Percentiles rank a stretch among this genome's conserved stretches.
Conservation (phyloP, 2,888 invertebrate genomes). For the Agelastica alni region DNA sequence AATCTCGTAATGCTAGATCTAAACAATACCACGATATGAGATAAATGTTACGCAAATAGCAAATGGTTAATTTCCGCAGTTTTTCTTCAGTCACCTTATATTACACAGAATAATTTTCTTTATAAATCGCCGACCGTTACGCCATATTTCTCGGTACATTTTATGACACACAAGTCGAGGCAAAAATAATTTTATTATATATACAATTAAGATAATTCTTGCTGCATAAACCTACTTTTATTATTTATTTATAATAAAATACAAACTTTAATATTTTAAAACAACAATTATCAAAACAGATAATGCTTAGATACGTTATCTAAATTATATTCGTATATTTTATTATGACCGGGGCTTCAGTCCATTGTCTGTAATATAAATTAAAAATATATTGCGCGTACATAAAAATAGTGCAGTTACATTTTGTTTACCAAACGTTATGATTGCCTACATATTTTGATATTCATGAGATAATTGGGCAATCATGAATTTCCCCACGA, state of each 20-base stretch:
- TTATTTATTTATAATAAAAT: constrained; percentile 24
- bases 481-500: no score
- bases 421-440: no score
- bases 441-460: no score
- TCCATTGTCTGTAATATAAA: constrained; percentile 11
- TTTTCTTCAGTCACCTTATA: no score
- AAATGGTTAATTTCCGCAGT: no score
- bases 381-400: neutral
- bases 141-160: neutral
- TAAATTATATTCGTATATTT: constrained; percentile 17
- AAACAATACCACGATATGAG: no score
- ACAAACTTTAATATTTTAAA: constrained; percentile 19
- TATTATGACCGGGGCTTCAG: no score
- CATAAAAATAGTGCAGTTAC: neutral
- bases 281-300: constrained; percentile 16
- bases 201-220: constrained; percentile 1
- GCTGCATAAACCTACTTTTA: constrained; percentile 5
- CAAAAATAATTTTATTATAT: neutral
- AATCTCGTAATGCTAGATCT: no score
- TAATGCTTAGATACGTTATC: constrained; percentile 17
- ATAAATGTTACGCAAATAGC: no score
- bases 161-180: neutral
- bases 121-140: no score
- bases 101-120: no score
- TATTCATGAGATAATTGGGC: no score